Evolutionary conservation across 2,888 invertebrate genomes (phyloP), one percentile per base, ranked within the genome.

Genomic region (Drosophila flavopinicola): DNA sequence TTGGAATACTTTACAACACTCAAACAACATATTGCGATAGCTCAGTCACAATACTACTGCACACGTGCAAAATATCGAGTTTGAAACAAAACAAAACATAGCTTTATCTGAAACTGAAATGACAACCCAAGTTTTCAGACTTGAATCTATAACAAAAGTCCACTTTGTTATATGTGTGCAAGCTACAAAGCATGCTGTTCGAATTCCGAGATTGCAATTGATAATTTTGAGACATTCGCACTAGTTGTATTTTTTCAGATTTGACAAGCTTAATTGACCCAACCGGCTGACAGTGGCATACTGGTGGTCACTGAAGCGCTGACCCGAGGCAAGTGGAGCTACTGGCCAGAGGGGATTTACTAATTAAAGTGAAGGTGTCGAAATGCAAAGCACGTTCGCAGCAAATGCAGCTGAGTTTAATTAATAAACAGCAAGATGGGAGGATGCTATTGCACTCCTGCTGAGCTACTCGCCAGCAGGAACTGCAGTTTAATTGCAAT

Each of bases 391-490:
- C 39, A 39, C 15, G 17, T 24, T 48, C 20, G 39, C 3, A 39
- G n/a, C 39, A 11, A 59, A 23, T 58, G 44, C 38, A 35, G 10
- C 23, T 48, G 27, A n/a, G 39, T 48, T 44, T 44, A 59, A 24
- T 39, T 30, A 61, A 61, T 61, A 23, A 60, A 32, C 47, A 20
- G 38, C 20, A 25, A 20, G n/a, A n/a, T n/a, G n/a, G n/a, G n/a
- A n/a, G n/a, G n/a, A 20, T 45, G 25, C 10, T 13, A 3, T 17
- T n/a, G 7, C 13, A 1, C 20, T 13, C 27, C 4, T 27, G 6
- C 6, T 6, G 6, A 7, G 11, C 25, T 20, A 7, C 13, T 11
- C 29, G 25, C 15, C 11, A 24, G n/a, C n/a, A 15, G 17, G 9
- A 25, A 9, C 38, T 15, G 20, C 10, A 15, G n/a, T 7, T 6